Evolutionary conservation across 2,113 vertebrate species (phyloP).

Genomic region (Ascaphus truei): DNA sequence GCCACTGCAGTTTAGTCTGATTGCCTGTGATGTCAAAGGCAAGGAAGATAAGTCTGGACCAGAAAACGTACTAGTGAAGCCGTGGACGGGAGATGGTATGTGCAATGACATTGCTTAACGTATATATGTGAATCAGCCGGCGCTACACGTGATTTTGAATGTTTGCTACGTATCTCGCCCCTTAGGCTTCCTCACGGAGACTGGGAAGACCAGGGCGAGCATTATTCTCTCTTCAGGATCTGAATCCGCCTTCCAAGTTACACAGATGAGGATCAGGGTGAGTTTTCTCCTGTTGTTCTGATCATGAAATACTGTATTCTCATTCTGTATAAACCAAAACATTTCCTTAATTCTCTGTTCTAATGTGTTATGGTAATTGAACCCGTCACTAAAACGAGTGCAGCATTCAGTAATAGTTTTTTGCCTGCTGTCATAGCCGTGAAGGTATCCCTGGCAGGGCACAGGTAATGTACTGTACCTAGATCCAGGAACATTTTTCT

Average conservation of each 20-base stretch:
- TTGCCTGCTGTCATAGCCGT: no score
- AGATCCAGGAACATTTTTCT: no score
- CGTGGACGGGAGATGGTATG: constrained; percentile 87
- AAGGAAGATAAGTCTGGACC: constrained; percentile 96
- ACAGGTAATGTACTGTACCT: no score
- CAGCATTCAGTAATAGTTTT: no score
- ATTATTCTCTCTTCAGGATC: constrained; percentile 88
- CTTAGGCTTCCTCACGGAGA: constrained; percentile 92
- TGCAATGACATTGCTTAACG: no score
- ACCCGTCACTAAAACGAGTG: no score
- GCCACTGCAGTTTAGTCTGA: constrained; percentile 79
- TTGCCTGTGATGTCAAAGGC: constrained; percentile 94
- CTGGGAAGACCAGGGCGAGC: constrained; percentile 84
- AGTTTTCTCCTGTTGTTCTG: not conserved
- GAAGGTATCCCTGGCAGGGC: no score
- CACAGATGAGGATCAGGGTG: constrained; percentile 92
- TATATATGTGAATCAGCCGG: no score
- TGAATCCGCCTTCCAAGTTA: constrained; percentile 89
- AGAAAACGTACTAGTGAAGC: constrained; percentile 86
- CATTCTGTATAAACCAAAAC: no score
- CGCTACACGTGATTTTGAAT: not conserved
- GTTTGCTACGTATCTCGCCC: not conserved
- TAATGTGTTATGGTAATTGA: no score
- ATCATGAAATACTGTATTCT: no score
- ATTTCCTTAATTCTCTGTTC: no score